Conservation (phyloP, 2,888 invertebrate genomes). For the Hesperia comma region DNA sequence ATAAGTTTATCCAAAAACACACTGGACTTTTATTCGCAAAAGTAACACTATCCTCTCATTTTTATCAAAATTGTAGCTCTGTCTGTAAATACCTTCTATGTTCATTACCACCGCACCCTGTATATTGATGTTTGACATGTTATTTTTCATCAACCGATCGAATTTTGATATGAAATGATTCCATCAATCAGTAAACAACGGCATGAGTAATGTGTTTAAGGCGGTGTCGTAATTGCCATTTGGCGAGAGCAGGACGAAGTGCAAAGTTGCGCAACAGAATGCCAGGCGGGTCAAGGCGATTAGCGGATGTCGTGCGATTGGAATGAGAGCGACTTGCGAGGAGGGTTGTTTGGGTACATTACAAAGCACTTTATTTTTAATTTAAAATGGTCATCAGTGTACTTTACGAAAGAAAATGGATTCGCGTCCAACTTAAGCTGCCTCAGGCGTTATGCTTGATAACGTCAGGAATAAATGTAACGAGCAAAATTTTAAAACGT, state of each 20-base stretch:
- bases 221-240: constrained; percentile 42
- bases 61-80: too few species aligned
- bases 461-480: not conserved
- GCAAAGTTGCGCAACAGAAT: constrained; percentile 47
- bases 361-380: too few species aligned
- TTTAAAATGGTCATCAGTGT: too few species aligned
- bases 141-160: constrained; percentile 6
- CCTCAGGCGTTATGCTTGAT: too few species aligned
- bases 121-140: not conserved
- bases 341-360: not conserved
- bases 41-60: too few species aligned
- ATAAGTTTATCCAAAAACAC: too few species aligned
- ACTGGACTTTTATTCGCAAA: too few species aligned
- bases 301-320: constrained; percentile 38
- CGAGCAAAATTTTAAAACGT: not conserved
- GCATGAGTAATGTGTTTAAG: constrained; percentile 34
- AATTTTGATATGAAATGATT: constrained; percentile 22
- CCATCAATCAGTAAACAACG: constrained; percentile 26
- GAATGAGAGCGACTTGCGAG: not conserved
- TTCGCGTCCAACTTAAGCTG: too few species aligned
- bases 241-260: constrained; percentile 44
- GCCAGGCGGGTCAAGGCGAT: constrained; percentile 49
- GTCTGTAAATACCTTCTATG: too few species aligned
- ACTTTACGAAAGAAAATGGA: too few species aligned
- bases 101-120: not conserved